Conservation (phyloP, 1,140 invertebrate genomes). For the Drosophila grimshawi region DNA sequence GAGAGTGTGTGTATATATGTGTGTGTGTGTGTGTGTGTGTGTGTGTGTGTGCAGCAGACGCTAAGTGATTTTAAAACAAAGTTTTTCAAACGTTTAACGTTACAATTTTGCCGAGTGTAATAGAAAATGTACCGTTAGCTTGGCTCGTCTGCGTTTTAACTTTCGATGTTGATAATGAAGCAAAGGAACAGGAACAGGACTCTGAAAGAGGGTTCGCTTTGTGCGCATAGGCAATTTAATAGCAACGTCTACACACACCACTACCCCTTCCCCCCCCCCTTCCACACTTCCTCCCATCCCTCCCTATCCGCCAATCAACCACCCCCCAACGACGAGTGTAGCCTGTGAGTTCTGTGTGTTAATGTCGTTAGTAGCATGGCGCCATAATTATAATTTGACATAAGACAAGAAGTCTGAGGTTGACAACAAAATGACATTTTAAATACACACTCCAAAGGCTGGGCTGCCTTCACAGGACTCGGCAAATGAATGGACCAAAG, state of each 20-base stretch:
- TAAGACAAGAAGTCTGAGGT: constrained; percentile 84
- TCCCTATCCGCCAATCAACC: neutral
- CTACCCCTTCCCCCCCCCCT: too few relatives aligned
- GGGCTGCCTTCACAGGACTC: neutral
- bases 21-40: constrained; percentile 16
- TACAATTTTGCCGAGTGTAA: constrained; percentile 59
- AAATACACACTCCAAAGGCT: constrained; percentile 61
- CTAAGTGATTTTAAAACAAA: constrained; percentile 82
- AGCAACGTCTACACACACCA: constrained; percentile 21
- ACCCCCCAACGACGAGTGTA: neutral
- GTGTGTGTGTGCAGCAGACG: constrained; percentile 37
- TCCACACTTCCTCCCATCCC: too few relatives aligned
- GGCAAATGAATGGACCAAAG: constrained; percentile 20
- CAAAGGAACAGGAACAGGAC: constrained; percentile 13
- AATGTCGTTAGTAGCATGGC: constrained; percentile 83
- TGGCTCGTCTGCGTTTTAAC: constrained; percentile 68
- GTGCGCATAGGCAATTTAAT: constrained; percentile 76
- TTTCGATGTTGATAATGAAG: constrained; percentile 80
- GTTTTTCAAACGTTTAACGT: constrained; percentile 80
- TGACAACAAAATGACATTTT: constrained; percentile 84
- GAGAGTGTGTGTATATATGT: constrained; percentile 15
- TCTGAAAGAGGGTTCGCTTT: constrained; percentile 54
- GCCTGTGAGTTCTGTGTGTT: constrained; percentile 41
- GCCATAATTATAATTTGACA: constrained; percentile 84
- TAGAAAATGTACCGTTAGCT: constrained; percentile 53